These are phyloP conservation scores for Acropternis orthonyx DNA, from an alignment of 2,797 vertebrate genomes.

Conservation along the genomic window DNA sequence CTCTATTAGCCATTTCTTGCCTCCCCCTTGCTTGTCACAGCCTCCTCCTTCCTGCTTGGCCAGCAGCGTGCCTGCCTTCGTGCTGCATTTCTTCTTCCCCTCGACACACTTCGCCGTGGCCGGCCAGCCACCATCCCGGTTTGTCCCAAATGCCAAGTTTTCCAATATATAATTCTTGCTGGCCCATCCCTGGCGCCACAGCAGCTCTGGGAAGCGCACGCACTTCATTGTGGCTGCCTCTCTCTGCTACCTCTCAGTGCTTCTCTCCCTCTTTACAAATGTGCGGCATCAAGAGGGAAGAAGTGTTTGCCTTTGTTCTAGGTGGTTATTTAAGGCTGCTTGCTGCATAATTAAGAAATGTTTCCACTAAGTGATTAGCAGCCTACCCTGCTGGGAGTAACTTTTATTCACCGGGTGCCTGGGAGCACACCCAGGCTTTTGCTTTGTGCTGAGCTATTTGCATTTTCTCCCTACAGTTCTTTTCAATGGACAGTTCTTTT, in stretches of 20 bases:
- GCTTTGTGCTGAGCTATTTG: not conserved
- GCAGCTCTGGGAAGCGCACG: not conserved
- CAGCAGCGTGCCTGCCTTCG: not conserved
- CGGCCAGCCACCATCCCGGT: too few species aligned
- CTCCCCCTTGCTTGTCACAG: not conserved
- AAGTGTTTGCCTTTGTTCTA: not conserved
- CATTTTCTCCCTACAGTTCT: not conserved
- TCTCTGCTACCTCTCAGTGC: not conserved
- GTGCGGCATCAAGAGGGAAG: not conserved
- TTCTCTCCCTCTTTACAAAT: not conserved
- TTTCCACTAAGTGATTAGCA: constrained; percentile 12
- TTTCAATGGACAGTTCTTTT: not conserved
- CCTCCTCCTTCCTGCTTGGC: not conserved
- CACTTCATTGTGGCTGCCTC: not conserved
- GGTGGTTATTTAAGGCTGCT: constrained; percentile 24
- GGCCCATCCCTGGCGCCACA: accelerated
- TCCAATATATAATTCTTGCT: accelerated
- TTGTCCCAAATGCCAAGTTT: not conserved
- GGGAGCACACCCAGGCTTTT: not conserved
- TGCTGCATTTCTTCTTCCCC: not conserved
- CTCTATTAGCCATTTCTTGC: not conserved
- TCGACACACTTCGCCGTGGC: accelerated
- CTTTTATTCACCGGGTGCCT: not conserved
- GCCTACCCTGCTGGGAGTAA: not conserved
- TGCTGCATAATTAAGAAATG: constrained; percentile 14